Conservation (phyloP, 1,140 invertebrate species). For the Geopemphigus sp. region DNA sequence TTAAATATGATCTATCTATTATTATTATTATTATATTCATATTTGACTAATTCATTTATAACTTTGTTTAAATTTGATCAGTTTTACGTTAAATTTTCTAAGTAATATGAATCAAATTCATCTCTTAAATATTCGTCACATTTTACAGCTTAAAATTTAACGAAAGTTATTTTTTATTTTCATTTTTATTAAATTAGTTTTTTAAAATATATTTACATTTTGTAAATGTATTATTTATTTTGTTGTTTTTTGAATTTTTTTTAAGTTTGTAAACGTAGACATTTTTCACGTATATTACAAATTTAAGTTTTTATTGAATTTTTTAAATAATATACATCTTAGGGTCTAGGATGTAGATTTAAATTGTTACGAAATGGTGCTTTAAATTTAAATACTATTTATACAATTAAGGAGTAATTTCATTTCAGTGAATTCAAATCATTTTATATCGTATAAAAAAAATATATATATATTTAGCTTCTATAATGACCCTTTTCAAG, state of each 20-base stretch:
- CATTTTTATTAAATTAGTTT: neutral
- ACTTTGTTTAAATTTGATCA: neutral
- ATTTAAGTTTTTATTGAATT: neutral
- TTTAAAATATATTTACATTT: neutral
- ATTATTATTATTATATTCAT: neutral
- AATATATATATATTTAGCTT: constrained; percentile 4
- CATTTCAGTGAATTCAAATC: neutral
- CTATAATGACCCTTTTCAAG: neutral
- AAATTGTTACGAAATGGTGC: constrained; percentile 23
- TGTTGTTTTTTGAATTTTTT: constrained; percentile 11
- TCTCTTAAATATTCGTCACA: too few species aligned
- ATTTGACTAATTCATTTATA: neutral
- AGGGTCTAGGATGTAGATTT: neutral
- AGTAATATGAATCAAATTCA: too few species aligned
- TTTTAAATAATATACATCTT: neutral
- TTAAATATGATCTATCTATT: neutral
- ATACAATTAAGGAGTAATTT: neutral
- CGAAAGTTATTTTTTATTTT: neutral
- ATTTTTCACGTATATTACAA: neutral
- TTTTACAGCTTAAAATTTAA: neutral
- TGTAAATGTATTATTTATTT: neutral
- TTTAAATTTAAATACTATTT: neutral
- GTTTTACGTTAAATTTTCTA: neutral
- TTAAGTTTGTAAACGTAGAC: constrained; percentile 9
- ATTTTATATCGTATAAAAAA: neutral